Evolutionary conservation across 2,113 vertebrate genomes (phyloP), one percentile per base, ranked within the genome.

Genomic region (Clarias gariepinus): DNA sequence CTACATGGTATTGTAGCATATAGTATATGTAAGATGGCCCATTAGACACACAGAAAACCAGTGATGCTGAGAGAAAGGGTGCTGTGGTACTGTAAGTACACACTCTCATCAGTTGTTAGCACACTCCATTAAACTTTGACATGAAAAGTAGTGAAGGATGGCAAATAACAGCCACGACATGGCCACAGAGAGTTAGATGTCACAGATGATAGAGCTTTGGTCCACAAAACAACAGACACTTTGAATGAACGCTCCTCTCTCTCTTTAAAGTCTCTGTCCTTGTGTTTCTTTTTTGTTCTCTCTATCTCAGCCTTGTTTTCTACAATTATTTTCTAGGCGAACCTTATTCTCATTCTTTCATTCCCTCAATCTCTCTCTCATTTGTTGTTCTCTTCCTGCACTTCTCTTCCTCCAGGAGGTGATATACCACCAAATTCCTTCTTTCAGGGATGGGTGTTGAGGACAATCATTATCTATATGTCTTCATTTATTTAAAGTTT

Each of bases 381-480:
- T 68, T n/a, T 61, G 25, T 61, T 68, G 3, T 53, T 81, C 57
- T 23, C 36, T 55, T 30, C 47, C 69, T 28, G 63, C 11, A 61
- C 52, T 76, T 25, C 69, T 16, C 33, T 76, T 81, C 25, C 86
- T 87, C 18, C 69, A 74, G 19, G n/a, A 81, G 57, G 60, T 89
- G 69, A 89, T 68, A 57, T 78, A 68, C 64, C 69, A 83, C 69
- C 25, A 9, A 16, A 78, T 85, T 66, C 77, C 89, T 88, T 88
- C 88, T 89, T 86, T 92, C 90, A 89, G 88, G 89, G 84, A 82
- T 82, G 25, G 83, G 87, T 84, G 85, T 85, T 88, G 69, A 11
- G 83, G 87, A 83, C 76, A 88, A 90, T 93, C 91, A 88, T 87
- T 80, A 90, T 58, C 89, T 86, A 80, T 90, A 90, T 91, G 92